Conservation (phyloP, 2,797 vertebrate species). For the Chiroxiphia lanceolata region DNA sequence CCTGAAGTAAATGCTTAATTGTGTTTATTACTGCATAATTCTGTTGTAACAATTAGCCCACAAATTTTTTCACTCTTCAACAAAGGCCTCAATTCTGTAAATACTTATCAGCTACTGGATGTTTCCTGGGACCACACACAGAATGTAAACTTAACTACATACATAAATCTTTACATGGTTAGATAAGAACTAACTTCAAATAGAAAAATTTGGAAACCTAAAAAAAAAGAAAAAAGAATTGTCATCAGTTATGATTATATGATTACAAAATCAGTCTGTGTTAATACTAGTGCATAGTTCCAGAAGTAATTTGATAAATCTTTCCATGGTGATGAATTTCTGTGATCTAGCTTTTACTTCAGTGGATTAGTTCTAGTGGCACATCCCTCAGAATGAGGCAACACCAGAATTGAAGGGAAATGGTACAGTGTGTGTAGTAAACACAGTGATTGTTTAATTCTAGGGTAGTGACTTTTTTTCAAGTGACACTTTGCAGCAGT, state of each 20-base stretch:
- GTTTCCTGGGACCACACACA: not conserved
- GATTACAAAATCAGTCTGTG: not conserved
- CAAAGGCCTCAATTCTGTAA: not conserved
- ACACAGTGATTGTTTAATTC: not conserved
- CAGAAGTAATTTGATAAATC: not conserved
- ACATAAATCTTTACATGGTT: not conserved
- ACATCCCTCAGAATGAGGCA: not conserved
- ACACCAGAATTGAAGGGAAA: not conserved
- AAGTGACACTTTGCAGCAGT: not conserved
- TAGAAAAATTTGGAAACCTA: not conserved
- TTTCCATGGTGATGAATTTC: not conserved
- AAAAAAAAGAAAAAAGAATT: not conserved
- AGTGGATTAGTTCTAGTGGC: not conserved
- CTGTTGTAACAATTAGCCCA: slow-evolving; percentile 38
- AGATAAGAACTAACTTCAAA: not conserved
- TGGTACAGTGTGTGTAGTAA: not conserved
- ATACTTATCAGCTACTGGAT: not conserved
- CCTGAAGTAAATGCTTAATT: not conserved
- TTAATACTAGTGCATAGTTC: not conserved
- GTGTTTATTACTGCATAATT: slow-evolving; percentile 29
- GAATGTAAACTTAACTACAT: not conserved
- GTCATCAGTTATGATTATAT: not conserved
- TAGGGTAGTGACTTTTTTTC: not conserved
- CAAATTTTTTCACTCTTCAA: not conserved
- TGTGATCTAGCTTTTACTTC: not conserved